Evolutionary conservation across 2,113 vertebrate species (phyloP).

Genomic region (Amphiprion percula): DNA sequence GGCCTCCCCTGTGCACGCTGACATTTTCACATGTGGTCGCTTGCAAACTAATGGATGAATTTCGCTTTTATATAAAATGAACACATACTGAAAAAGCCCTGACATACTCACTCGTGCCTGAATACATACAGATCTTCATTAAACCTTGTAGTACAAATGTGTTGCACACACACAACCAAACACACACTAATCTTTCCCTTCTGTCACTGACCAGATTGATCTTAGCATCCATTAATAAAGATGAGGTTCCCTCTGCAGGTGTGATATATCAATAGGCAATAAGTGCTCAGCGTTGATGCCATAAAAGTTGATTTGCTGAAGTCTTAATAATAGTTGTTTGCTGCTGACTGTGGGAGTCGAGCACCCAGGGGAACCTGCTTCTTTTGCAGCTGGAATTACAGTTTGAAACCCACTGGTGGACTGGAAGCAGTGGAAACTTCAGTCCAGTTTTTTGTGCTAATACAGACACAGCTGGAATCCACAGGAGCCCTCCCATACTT

Average conservation of each 20-base stretch:
- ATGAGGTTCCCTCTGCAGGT: conserved; percentile 48
- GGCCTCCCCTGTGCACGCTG: neutral
- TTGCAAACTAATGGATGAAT: neutral
- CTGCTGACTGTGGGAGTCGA: conserved; percentile 36
- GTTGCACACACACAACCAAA: neutral
- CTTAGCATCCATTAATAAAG: conserved; percentile 56
- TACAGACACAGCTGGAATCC: conserved; percentile 26
- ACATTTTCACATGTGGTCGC: neutral
- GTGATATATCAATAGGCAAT: conserved; percentile 61
- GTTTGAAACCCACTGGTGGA: conserved; percentile 20
- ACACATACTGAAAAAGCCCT: neutral
- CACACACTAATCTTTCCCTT: neutral
- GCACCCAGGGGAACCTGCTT: conserved; percentile 28
- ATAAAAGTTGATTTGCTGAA: conserved; percentile 60
- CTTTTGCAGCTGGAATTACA: conserved; percentile 7
- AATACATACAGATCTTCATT: too few species aligned
- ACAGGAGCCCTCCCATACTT: conserved; percentile 15
- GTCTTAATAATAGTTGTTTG: conserved; percentile 58
- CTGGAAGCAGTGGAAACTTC: neutral
- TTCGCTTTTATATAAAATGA: neutral
- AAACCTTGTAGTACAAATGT: too few species aligned
- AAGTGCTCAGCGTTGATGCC: conserved; percentile 23
- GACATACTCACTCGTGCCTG: too few species aligned
- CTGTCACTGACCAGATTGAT: conserved; percentile 43
- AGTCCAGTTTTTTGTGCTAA: neutral